Base-by-base conservation (phyloP, 2,113 vertebrate species). In the Sorex fumeus region DNA sequence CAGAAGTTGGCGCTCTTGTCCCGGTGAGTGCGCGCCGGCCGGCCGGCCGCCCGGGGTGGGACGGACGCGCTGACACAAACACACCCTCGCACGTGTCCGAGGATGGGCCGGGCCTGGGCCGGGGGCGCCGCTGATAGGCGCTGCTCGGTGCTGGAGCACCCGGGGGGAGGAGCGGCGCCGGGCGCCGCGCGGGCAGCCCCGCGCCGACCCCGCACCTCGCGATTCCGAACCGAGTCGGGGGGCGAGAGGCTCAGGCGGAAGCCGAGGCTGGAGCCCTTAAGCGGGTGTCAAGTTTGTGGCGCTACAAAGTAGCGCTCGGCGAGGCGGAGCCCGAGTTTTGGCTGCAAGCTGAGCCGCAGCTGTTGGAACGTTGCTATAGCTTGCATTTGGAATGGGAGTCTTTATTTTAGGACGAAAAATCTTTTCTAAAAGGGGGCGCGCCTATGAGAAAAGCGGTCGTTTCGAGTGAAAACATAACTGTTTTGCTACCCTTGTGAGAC, bases 1-100 rank as follows among this genome's bases (percentile, higher is more conserved):
- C 99, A 99, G 95, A 99, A 99, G 97, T 96, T 99, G 87, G 99
- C 99, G 0, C 97, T 99, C 88, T 98, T 99, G 3, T 99, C 99
- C 80, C 98, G 99, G 99, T 99, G 94, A 96, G 97, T 96, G 87
- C 28, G 3, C 0, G 83, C 84, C 47, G 40, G 50, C 67, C 47
- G 45, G 45, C 45, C 53, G 53, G 50, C 10, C 50, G 50, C 50
- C 50, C n/a, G 47, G 0, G 15, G 75, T 79, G 88, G 93, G 83
- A 66, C 90, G 75, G 95, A 93, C 64, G 77, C 75, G 28, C 90
- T 27, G 92, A 95, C 93, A 94, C 94, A 93, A 93, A 96, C 95
- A 96, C 90, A 93, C 83, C 83, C 93, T 91, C 76, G 71, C 96
- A 96, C 95, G 96, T 96, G 96, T 95, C 96, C 90, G 94, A 81